These are phyloP conservation scores for Eupithecia abbreviata DNA, from an alignment of 2,888 invertebrate genomes.

Conservation along the genomic window DNA sequence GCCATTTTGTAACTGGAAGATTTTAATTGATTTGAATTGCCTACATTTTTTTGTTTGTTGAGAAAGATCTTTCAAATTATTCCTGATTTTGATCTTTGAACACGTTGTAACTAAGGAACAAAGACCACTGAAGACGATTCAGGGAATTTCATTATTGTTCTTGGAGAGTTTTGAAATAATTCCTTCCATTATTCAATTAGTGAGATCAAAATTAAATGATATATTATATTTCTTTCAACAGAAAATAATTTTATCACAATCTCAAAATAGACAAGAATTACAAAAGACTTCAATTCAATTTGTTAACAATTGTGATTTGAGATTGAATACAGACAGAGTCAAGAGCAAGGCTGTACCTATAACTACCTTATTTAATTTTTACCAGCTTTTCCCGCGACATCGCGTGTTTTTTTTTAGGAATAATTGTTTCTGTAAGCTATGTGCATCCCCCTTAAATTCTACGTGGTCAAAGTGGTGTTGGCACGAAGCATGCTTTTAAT, in stretches of 20 bases:
- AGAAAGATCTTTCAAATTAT: no score
- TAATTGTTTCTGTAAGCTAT: neutral
- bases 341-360: neutral
- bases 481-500: conserved; percentile 65
- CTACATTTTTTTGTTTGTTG: no score
- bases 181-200: neutral
- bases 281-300: neutral
- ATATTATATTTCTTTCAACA: no score
- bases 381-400: no score
- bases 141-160: neutral
- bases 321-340: neutral
- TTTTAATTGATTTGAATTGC: no score
- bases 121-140: no score
- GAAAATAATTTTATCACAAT: no score
- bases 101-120: no score
- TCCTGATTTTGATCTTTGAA: no score
- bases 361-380: no score
- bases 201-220: neutral
- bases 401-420: neutral
- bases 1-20: neutral
- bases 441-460: conserved; percentile 24
- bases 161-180: neutral
- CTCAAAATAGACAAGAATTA: neutral
- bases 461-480: conserved; percentile 39
- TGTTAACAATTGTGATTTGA: neutral